Evolutionary conservation across 64 coral and sea anemone genomes (phyloP).

Genomic region (Pocillopora verrucosa): DNA sequence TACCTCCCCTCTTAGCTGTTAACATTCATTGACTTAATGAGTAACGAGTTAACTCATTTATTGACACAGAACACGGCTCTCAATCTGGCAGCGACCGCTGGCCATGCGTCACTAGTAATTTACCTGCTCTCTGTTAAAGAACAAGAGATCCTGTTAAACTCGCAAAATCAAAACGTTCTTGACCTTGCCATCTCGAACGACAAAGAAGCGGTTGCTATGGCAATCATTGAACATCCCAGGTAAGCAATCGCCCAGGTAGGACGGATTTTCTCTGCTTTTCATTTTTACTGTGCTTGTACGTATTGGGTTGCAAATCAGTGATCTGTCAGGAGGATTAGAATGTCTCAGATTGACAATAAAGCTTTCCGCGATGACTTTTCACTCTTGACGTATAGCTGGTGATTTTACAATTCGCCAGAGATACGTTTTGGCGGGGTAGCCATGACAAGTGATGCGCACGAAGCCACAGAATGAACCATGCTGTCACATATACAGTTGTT

Average conservation of each 20-base stretch:
- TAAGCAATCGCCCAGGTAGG: neutral
- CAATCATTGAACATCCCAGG: constrained; percentile 75
- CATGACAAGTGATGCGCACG: too few species aligned
- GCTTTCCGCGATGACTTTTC: too few species aligned
- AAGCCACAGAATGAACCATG: too few species aligned
- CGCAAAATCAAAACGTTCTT: constrained; percentile 79
- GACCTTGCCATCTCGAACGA: constrained; percentile 75
- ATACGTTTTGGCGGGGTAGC: too few species aligned
- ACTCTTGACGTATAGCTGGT: too few species aligned
- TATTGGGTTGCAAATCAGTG: too few species aligned
- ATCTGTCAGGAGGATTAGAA: too few species aligned
- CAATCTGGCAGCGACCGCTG: constrained; percentile 70
- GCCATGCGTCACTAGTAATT: constrained; percentile 64
- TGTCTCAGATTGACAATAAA: too few species aligned
- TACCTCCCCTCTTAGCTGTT: neutral
- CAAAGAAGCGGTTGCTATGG: constrained; percentile 80
- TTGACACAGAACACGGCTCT: constrained; percentile 72
- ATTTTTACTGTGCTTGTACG: too few species aligned
- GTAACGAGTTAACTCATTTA: neutral
- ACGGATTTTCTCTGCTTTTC: too few species aligned
- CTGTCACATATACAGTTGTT: too few species aligned
- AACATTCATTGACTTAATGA: neutral
- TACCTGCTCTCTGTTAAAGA: constrained; percentile 73
- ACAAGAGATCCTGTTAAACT: constrained; percentile 84
- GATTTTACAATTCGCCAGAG: too few species aligned